Base-by-base conservation (phyloP, 2,113 vertebrate genomes). In the Tetraodon nigroviridis region DNA sequence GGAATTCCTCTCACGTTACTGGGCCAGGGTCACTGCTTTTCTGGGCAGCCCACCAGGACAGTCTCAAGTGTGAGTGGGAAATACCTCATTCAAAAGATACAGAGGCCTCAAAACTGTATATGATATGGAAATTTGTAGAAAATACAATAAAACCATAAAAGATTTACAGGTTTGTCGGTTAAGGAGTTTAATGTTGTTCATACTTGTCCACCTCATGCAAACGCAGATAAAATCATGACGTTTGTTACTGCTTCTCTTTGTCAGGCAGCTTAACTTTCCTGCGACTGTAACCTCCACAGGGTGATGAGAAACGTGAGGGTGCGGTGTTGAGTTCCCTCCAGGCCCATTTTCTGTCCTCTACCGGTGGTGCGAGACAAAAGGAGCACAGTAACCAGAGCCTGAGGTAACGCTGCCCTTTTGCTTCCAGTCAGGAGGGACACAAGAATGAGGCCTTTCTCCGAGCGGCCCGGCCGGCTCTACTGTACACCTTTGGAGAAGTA, bases 391-490 rank as follows among this genome's bases (percentile, higher is more conserved):
- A 91, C 78, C 78, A 75, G 87, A 90, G 73, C 76, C 77, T 6
- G 44, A 51, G 76, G 79, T 78, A 78, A 75, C 51, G 58, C 72
- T 83, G 69, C 77, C 76, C 80, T 81, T 75, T 78, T 58, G 67
- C 83, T 48, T 56, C 57, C 58, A 82, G 62, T 72, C 69, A 70
- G 59, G 65, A 60, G n/a, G 53, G 56, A 48, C 2, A 54, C 67
- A 86, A 90, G 84, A 90, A 89, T 86, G 66, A 80, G 79, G 63
- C 75, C 85, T 89, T 91, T 87, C 83, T 84, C 71, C 57, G 61
- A 58, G 48, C 62, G 37, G 67, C 60, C 65, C 56, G 68, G 68
- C 69, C 66, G 7, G 55, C 79, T 67, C 76, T 80, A 80, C 76
- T 73, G 82, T 86, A 85, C 86, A 85, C 83, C 85, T n/a, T 87